A percentile compares a stretch with the other conserved stretches of the same genome.
Evolutionary conservation across 2,113 vertebrate species (phyloP).

Genomic region (Nesoenas mayeri): DNA sequence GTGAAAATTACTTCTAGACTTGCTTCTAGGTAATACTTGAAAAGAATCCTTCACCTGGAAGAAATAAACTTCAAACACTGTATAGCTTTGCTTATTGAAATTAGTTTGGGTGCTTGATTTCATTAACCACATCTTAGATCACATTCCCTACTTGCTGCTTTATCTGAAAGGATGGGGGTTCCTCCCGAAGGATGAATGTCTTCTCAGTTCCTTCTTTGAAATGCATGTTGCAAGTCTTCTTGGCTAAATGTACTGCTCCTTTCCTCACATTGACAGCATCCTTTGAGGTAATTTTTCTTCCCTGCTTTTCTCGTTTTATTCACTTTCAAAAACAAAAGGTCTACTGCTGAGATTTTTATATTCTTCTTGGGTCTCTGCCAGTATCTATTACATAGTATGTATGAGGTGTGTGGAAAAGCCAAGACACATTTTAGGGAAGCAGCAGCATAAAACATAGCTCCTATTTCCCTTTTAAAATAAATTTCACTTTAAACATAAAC

Average conservation of each 20-base stretch:
- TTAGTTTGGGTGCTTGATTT: neutral
- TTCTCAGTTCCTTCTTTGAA: neutral
- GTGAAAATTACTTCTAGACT: neutral
- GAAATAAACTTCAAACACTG: neutral
- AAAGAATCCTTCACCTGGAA: neutral
- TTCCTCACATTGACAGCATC: neutral
- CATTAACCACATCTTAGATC: neutral
- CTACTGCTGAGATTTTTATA: neutral
- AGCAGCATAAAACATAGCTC: neutral
- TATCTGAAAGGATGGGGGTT: neutral
- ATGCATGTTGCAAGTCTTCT: neutral
- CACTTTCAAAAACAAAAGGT: neutral
- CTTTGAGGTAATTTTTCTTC: neutral
- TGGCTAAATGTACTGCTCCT: neutral
- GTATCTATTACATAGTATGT: neutral
- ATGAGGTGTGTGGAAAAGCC: neutral
- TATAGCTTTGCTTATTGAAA: neutral
- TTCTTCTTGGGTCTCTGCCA: neutral
- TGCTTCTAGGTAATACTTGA: neutral
- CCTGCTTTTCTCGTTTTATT: neutral
- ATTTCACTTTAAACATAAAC: neutral
- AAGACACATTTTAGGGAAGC: neutral
- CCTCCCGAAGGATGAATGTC: neutral
- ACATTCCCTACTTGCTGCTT: neutral
- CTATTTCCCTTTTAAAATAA: neutral